Evolutionary conservation across 2,888 invertebrate genomes (phyloP), one percentile per base, ranked within the genome.

Genomic region (Melieria picta): DNA sequence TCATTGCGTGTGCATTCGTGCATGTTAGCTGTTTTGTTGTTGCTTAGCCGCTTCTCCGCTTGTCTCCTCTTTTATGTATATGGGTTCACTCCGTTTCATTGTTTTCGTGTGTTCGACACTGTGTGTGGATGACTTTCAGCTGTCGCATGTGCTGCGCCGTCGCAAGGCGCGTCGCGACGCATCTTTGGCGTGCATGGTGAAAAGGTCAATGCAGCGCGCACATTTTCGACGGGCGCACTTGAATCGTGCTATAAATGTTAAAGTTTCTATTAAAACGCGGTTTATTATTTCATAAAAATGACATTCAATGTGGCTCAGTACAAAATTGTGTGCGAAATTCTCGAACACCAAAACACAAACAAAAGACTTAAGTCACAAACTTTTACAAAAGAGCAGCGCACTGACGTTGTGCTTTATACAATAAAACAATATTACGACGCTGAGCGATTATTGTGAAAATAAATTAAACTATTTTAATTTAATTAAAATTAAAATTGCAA

Each of bases 1-100:
- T 30, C 30, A 30, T 30, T 43, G 62, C 71, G 79, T 80, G 81
- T 78, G 80, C 82, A 82, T 69, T 79, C 77, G 73, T 81, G 80
- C 81, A 69, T 69, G 63, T 42, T 63, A 10, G 11, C 4, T n/a
- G n/a, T 30, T n/a, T 50, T 58, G 47, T 7, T 13, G 10, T 60
- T 42, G 63, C 7, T 47, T 60, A 42, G 47, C 45, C 48, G 13
- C 16, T 58, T 9, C 7, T 61, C 48, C 58, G 58, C 30, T 65
- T 64, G 47, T 42, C 46, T 16, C 50, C 50, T 10, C 11, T 50
- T 56, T 56, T 3, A n/a, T 56, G 10, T n/a, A 7, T 10, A 56
- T 13, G 5, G 30, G 0, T 57, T 57, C 16, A 16, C 16, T 13
- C 30, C 5, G 57, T 57, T 13, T 13, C 30, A 16, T 50, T 16